Base-by-base conservation (phyloP, 1,140 invertebrate species). In the Drosophila mayri region DNA sequence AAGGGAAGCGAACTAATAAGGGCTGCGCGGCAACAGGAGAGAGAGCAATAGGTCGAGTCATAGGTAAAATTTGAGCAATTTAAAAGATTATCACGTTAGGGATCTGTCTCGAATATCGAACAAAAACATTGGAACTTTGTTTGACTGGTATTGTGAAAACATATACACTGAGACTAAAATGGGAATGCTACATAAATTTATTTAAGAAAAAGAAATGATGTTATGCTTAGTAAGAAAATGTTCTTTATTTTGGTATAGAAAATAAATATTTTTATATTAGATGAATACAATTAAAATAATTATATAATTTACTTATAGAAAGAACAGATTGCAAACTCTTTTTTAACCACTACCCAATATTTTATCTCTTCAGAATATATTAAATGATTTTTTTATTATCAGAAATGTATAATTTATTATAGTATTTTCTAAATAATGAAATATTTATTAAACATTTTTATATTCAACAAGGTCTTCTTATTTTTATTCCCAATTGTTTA, bases 31-130 rank as follows among this genome's bases (percentile, higher is more conserved):
- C 18, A 38, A 22, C 44, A 12, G 37, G 16, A 16, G 28, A 25
- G 65, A 67, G 44, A 52, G 65, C 68, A 71, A 72, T 71, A 72
- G 72, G 72, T 76, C 72, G 64, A 76, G 50, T 62, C 64, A 78
- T 59, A 71, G 68, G 58, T 38, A 70, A 72, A 81, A 81, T 67
- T 78, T 83, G 64, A 76, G 70, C 78, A 91, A 91, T 85, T 91
- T 91, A 91, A 79, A 78, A 91, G 87, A 91, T 91, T 91, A 91
- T 87, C 78, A 91, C 81, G 78, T 87, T 91, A 79, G 80, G 79
- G 71, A 76, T 72, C 80, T 76, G 60, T 68, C 70, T 71, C 68
- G 32, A 75, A 83, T 66, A 86, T 38, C 58, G 76, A 78, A 71
- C 49, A 74, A 79, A 71, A 79, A 64, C 47, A 68, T n/a, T 6